Evolutionary conservation across 2,797 vertebrate species (phyloP).

Genomic region (Schizopygopsis malacanthus): DNA sequence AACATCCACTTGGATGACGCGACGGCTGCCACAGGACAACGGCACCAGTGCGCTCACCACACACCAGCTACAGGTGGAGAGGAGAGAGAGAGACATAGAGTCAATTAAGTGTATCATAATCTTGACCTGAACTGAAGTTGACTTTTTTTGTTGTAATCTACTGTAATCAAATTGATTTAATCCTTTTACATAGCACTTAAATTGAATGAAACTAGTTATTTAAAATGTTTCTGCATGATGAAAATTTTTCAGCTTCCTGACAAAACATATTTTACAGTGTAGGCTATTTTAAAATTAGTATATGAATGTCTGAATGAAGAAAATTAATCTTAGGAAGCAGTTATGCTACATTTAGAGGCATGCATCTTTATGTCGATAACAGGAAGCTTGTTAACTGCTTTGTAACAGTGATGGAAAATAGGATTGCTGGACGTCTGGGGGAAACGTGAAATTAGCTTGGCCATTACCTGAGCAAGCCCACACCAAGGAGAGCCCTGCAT

Average conservation of each 20-base stretch:
- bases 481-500: slow-evolving; percentile 22
- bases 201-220: background rate
- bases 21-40: too few species aligned
- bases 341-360: slow-evolving; percentile 19
- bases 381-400: slow-evolving; percentile 39
- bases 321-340: background rate
- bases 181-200: background rate
- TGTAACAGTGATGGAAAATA: slow-evolving; percentile 29
- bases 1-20: too few species aligned
- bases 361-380: background rate
- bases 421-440: background rate
- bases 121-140: background rate
- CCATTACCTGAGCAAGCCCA: slow-evolving; percentile 50
- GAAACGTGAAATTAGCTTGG: slow-evolving; percentile 46
- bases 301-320: background rate
- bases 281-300: background rate
- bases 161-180: background rate
- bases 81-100: too few species aligned
- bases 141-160: background rate
- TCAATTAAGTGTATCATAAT: too few species aligned
- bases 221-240: background rate
- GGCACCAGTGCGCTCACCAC: too few species aligned
- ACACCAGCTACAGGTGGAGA: too few species aligned
- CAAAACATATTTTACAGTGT: background rate
- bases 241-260: background rate